Base-by-base conservation (phyloP, 2,888 invertebrate species). In the Acrocera orbiculus region DNA sequence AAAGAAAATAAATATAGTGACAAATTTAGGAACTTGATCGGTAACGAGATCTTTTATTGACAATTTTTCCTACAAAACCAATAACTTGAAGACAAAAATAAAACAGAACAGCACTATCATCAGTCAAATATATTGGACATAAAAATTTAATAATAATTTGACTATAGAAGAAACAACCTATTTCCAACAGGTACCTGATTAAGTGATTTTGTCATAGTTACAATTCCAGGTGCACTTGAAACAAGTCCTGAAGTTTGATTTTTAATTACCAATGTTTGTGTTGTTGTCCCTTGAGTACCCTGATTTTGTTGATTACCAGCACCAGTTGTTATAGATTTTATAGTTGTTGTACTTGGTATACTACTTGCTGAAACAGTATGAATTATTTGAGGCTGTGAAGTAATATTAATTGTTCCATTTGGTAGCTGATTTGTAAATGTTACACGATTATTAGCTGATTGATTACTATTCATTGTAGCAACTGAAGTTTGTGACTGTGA, bases 321-420 rank as follows among this genome's bases (percentile, higher is more conserved):
- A 34, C 46, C 45, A 16, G 51, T 45, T 36, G 53, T 54, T 42
- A 58, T 58, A 37, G 59, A 58, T 46, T 59, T 58, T 27, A 58
- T 58, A 31, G 58, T 59, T 35, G 58, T 58, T 29, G 58, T 55
- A 36, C 56, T 56, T 30, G 58, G 58, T 63, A 69, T 43, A 63
- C 64, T 47, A 63, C 60, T 36, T 54, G 60, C 43, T 52, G 66
- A 47, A 53, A 66, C 59, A 59, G 64, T 60, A 62, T 65, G 46
- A 34, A 47, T 43, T 35, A 58, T 55, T 19, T 44, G 46, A 11
- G 48, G 48, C 10, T 51, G 51, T 16, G 51, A 62, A 36, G 68
- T 59, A 44, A 76, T 65, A 40, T 70, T 73, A 47, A 79, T 66
- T 38, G 74, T 73, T 44, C 78, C 76, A 61, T 78, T 80, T 30